Conservation (phyloP, 2,797 vertebrate genomes). For the Spondyliosoma cantharus region DNA sequence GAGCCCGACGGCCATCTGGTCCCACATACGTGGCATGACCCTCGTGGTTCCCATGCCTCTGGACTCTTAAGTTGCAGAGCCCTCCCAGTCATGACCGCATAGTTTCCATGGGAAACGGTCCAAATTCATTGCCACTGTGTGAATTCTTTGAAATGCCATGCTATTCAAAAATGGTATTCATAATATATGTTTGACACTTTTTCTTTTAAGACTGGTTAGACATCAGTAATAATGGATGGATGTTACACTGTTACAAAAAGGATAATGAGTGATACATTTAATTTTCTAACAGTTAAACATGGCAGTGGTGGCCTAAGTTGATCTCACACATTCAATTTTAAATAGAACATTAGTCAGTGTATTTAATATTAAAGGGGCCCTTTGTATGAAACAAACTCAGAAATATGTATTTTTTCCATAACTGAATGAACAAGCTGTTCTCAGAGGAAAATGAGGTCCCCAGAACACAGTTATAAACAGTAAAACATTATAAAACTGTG, state of each 20-base stretch:
- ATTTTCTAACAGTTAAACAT: neutral
- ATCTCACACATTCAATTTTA: neutral
- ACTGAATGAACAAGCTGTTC: no score
- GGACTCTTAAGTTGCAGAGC: conserved; percentile 60
- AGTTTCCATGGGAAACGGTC: conserved; percentile 72
- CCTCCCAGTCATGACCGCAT: conserved; percentile 60
- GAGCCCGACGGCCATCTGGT: conserved; percentile 62
- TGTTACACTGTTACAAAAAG: neutral
- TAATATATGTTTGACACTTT: neutral
- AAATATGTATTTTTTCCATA: no score
- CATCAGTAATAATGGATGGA: neutral
- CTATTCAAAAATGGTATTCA: neutral
- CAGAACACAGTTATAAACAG: no score
- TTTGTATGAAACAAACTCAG: no score
- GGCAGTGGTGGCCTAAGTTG: neutral
- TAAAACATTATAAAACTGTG: no score
- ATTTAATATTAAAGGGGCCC: no score
- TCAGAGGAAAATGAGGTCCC: no score
- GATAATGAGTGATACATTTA: no score
- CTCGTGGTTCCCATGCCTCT: conserved; percentile 60
- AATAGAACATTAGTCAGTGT: no score
- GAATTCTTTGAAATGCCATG: neutral
- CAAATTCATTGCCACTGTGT: conserved; percentile 38
- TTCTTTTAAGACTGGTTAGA: neutral
- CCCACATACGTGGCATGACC: conserved; percentile 47